A percentile compares a stretch with the other conserved stretches of the same genome.
phyloP scores from a whole-genome alignment of 2,888 invertebrate genomes.

The Leptinotarsa juncta region DNA sequence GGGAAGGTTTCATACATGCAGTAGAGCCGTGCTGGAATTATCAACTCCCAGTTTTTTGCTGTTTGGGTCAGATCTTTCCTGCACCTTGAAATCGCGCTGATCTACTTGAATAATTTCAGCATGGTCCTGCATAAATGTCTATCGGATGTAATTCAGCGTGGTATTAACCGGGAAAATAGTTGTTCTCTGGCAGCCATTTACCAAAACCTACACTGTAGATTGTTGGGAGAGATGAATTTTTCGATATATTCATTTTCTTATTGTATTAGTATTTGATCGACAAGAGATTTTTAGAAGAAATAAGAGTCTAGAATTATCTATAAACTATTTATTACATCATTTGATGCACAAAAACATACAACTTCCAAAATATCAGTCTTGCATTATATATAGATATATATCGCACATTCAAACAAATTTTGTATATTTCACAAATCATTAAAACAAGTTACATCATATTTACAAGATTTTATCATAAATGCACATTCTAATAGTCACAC shows the following conservation, averaged over 20 bases:
- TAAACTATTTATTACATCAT: constrained; percentile 52
- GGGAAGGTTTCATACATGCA: too few species aligned
- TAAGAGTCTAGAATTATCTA: constrained; percentile 22
- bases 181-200: too few species aligned
- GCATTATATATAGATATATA: constrained; percentile 57
- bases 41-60: too few species aligned
- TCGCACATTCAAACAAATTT: constrained; percentile 53
- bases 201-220: too few species aligned
- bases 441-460: constrained; percentile 46
- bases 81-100: too few species aligned
- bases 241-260: neutral
- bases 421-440: constrained; percentile 42
- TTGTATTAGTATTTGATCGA: neutral
- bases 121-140: too few species aligned
- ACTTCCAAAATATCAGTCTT: constrained; percentile 67
- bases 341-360: constrained; percentile 63
- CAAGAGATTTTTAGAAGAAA: neutral
- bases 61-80: too few species aligned
- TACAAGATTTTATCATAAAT: constrained; percentile 61
- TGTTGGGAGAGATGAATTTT: too few species aligned
- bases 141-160: too few species aligned
- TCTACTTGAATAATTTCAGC: too few species aligned
- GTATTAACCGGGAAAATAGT: too few species aligned
- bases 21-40: too few species aligned
- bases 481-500: constrained; percentile 66